These are phyloP conservation scores for Drosophila atroscutellata DNA, from an alignment of 2,888 invertebrate genomes.

Conservation along the genomic window DNA sequence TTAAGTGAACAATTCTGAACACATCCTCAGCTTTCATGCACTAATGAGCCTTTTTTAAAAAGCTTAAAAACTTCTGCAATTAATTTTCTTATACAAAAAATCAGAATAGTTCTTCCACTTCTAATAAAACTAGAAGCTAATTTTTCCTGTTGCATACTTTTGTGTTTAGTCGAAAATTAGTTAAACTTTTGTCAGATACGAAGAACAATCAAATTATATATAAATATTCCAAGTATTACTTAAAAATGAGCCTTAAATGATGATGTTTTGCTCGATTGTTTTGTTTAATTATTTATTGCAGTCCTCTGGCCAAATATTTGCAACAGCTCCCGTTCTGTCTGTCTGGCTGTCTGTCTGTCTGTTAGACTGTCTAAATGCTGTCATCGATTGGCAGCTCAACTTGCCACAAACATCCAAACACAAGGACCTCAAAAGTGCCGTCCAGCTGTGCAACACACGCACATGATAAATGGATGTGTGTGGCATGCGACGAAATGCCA, in stretches of 20 bases:
- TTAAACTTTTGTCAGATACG: neutral
- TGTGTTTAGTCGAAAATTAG: too few species aligned
- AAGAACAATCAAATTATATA: accelerated
- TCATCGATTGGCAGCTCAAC: constrained; percentile 58
- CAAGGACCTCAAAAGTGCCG: constrained; percentile 54
- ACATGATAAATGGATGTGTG: constrained; percentile 75
- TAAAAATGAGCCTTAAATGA: neutral
- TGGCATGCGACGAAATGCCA: constrained; percentile 54
- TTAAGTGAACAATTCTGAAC: neutral
- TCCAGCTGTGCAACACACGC: constrained; percentile 49
- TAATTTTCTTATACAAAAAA: neutral
- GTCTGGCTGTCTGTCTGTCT: neutral
- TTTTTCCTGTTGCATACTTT: neutral
- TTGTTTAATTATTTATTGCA: neutral
- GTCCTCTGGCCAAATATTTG: neutral
- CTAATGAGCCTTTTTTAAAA: neutral
- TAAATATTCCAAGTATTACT: accelerated
- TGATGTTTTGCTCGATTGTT: neutral
- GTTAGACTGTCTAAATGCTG: constrained; percentile 30
- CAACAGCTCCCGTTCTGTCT: neutral
- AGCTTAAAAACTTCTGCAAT: neutral
- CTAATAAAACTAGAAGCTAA: accelerated
- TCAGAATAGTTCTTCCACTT: neutral
- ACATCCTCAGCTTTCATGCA: neutral
- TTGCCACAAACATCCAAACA: constrained; percentile 40